Base-by-base conservation (phyloP, 2,797 vertebrate species). In the Phoebastria nigripes region DNA sequence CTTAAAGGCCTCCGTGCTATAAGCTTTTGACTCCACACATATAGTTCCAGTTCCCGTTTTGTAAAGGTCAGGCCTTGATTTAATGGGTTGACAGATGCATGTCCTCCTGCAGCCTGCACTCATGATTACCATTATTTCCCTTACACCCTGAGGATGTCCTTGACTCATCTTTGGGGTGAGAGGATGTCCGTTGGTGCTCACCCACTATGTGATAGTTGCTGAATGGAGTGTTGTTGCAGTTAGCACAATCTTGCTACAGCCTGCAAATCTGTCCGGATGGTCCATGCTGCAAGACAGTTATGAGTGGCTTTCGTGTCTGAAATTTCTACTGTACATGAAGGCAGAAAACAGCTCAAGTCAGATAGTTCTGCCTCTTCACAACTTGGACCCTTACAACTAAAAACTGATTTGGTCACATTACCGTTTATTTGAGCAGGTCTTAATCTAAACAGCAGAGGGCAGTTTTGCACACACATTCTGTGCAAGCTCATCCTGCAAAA, bases 371-470 rank as follows among this genome's bases (percentile, higher is more conserved):
- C 47, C n/a, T 76, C n/a, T 73, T 65, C 28, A 18, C 22, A 12
- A 2, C 73, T 29, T 71, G 26, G 29, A 24, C 52, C 22, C 33
- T 76, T 67, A 18, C 3, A 49, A 14, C 33, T 87, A 12, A 78
- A 69, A 77, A 33, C 8, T 1, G 8, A 41, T 76, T 79, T 55
- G 28, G 52, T 71, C 31, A 14, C 6, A 0, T 7, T 9, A 0
- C 26, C 15, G 0, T 62, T 56, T 54, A 26, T 49, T 89, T 78
- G 76, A 69, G 61, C 76, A 81, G 22, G 42, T 80, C 69, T 89
- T 17, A 21, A 47, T 69, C 35, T 83, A 11, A 96, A 94, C 96
- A 94, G 95, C 93, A 97, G 96, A 92, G 95, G 96, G 96, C 96
- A 92, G 92, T 62, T 91, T 56, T 83, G 96, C 58, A 81, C 95